Conservation (phyloP, 2,888 invertebrate genomes). For the Aspidiotus destructor region DNA sequence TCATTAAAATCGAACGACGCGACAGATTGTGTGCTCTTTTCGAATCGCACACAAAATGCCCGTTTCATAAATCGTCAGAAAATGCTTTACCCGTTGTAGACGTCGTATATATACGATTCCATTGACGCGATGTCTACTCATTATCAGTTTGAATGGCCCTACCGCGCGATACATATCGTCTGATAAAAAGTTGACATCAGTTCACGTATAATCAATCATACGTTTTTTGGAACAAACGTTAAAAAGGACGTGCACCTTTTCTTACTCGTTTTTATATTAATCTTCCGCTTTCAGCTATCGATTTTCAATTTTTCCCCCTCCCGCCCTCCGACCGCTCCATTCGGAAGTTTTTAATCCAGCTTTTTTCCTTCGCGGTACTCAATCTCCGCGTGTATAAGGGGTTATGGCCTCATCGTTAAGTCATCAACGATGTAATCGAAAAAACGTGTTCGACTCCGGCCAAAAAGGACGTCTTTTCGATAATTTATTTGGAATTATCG, state of each 20-base stretch:
- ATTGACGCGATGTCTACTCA: slow-evolving; percentile 1
- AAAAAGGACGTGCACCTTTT: slow-evolving; percentile 24
- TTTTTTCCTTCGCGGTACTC: neutral
- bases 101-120: neutral
- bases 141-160: slow-evolving; percentile 21
- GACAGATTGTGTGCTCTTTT: too few relatives aligned
- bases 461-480: neutral
- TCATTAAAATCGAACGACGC: too few relatives aligned
- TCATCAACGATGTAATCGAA: slow-evolving; percentile 4
- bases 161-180: slow-evolving; percentile 14
- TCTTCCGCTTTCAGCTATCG: slow-evolving; percentile 14
- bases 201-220: slow-evolving; percentile 22
- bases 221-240: slow-evolving; percentile 14
- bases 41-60: too few relatives aligned
- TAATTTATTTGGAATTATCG: slow-evolving; percentile 2
- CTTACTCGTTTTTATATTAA: slow-evolving; percentile 22
- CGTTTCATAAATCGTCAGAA: too few relatives aligned
- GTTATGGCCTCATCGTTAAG: neutral
- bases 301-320: neutral
- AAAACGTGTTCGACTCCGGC: slow-evolving; percentile 2
- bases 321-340: neutral
- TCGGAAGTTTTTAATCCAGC: neutral
- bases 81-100: too few relatives aligned
- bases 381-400: neutral
- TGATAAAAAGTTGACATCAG: slow-evolving; percentile 28